Evolutionary conservation across 2,797 vertebrate genomes (phyloP).

Genomic region (Borostomias antarcticus): DNA sequence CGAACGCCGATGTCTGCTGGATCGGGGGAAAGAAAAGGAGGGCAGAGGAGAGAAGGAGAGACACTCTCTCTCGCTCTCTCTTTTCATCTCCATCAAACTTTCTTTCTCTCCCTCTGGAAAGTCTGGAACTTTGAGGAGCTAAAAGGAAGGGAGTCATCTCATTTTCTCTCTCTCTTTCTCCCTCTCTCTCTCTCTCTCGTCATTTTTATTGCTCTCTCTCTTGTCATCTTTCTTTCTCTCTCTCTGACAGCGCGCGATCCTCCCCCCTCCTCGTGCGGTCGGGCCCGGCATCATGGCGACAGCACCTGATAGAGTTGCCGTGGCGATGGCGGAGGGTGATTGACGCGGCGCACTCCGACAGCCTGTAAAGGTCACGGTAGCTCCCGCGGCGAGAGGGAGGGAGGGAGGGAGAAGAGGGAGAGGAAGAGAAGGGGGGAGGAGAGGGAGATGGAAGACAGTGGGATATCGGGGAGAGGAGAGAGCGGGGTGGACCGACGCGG

Average conservation of each 20-base stretch:
- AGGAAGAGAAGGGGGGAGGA: slow-evolving; percentile 16
- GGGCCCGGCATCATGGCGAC: slow-evolving; percentile 48
- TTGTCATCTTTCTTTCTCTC: neutral
- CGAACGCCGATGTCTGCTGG: neutral
- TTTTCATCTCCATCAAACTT: neutral
- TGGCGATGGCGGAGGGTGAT: slow-evolving; percentile 70
- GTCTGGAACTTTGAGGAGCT: too few species aligned
- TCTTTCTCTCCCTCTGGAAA: too few species aligned
- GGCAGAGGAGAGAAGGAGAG: slow-evolving; percentile 27
- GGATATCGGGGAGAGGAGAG: too few species aligned
- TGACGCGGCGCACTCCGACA: slow-evolving; percentile 68
- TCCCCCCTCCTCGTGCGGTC: slow-evolving; percentile 9
- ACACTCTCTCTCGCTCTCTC: neutral
- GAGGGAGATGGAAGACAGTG: slow-evolving; percentile 5
- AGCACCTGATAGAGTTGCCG: slow-evolving; percentile 67
- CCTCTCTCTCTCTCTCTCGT: neutral
- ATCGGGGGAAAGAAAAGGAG: slow-evolving; percentile 26
- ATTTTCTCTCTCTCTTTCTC: neutral
- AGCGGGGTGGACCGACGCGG: too few species aligned
- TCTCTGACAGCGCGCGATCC: neutral
- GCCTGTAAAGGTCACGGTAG: slow-evolving; percentile 75
- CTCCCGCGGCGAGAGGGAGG: slow-evolving; percentile 52
- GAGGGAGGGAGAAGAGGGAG: slow-evolving; percentile 14
- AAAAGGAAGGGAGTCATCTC: too few species aligned
- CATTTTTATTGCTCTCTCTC: too few species aligned